Evolutionary conservation across 2,113 vertebrate species (phyloP), one percentile per base, ranked within the genome.

Genomic region (Alethe castanea): DNA sequence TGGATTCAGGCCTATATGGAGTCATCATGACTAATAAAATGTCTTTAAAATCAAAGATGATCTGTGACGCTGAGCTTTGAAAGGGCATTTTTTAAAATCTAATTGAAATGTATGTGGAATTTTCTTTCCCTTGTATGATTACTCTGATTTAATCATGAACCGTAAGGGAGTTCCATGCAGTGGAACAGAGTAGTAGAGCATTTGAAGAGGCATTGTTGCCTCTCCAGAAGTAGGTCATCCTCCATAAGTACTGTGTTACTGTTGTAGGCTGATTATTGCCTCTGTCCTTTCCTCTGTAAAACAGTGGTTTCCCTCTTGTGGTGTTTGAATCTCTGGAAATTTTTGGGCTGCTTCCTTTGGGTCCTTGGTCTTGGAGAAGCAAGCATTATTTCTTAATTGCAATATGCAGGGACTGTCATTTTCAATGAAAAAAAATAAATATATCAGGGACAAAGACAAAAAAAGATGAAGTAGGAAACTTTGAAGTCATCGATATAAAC

Each of bases 41-140:
- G 50, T 80, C 84, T 70, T 65, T 86, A 70, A 87, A 95, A 89
- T 91, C 47, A 73, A 82, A 62, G 74, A 66, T 77, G 47, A 90
- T 60, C 71, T 70, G 66, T 80, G 87, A 82, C 8, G 9, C 42
- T 70, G 59, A 90, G 74, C 70, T 82, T 76, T 82, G 48, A 70
- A 90, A 77, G 35, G 80, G 36, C 87, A 6, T 85, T 69, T 95
- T 89, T 54, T 18, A 7, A 19, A 70, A 73, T 73, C 45, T 82
- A 87, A 50, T 82, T 76, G 57, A 76, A 86, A 65, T 26, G 31
- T 56, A 65, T 50, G 25, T 61, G 38, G 74, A 65, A 73, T 95
- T 92, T 90, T 65, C 73, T 80, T 90, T 72, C 42, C 11, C 26
- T 67, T 88, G 9, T 80, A 47, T 65, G 40, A 77, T 93, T 94